Base-by-base conservation (phyloP, 1,140 invertebrate species). In the Drosophila fuyamai region DNA sequence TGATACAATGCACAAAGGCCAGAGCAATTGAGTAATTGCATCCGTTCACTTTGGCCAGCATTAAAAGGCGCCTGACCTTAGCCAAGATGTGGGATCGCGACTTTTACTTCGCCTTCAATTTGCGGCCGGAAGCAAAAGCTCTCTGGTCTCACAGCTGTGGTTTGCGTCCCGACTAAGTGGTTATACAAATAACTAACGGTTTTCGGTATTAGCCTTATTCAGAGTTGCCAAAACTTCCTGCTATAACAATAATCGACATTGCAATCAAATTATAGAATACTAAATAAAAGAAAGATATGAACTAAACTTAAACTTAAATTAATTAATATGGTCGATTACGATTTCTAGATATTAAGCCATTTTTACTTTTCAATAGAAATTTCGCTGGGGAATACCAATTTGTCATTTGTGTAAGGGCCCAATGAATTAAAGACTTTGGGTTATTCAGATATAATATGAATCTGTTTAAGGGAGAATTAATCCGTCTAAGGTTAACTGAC, bases 31-130 rank as follows among this genome's bases (percentile, higher is more conserved):
- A 82, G 80, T 81, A 67, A 78, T 59, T 88, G 74, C 75, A 82
- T 79, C 83, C 82, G 79, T 76, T 85, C 82, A 85, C 82, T 85
- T 85, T 88, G 61, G 48, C 60, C 35, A 71, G 67, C 68, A 41
- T 71, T 70, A 29, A 71, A 71, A 50, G 67, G 51, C 66, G 65
- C 53, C 66, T 72, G 68, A 72, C 68, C 68, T 72, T 72, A 72
- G 67, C 67, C 67, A 71, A 71, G 65, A 71, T 57, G 63, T 83
- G 67, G 79, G 75, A 81, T 79, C 47, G 66, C 51, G 36, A 71
- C 65, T 71, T 70, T 71, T 71, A 71, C 67, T 71, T 57, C 35
- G 35, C 16, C 9, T 50, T 51, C 27, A 59, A 8, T 43, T 18
- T 10, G n/a, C 29, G 44, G 51, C 41, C 67, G 67, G 65, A 71